Base-by-base conservation (phyloP, 2,113 vertebrate species). In the Hiodon tergisus region DNA sequence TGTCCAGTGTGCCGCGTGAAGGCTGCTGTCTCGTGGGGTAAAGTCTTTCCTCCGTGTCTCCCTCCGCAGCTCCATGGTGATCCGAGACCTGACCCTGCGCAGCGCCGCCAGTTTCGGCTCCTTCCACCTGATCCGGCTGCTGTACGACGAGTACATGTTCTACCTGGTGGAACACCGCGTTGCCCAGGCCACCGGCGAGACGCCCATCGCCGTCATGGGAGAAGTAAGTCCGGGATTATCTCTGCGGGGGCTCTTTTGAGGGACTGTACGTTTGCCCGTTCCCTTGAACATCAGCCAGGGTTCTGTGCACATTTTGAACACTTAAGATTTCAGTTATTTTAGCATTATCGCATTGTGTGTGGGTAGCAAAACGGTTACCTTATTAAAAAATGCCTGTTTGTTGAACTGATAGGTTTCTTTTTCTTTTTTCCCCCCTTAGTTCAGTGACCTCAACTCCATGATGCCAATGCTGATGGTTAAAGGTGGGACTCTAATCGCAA, bases 131-230 rank as follows among this genome's bases (percentile, higher is more conserved):
- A 98, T 99, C 80, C 94, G 97, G 14, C 93, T 99, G 76, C 94
- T 99, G 0, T 99, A 98, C 0, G 97, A 99, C 0, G 97, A 99
- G 78, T 99, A 98, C 91, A 98, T 99, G 97, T 98, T 99, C 80
- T 99, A 98, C 86, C 91, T 99, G 92, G 96, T 98, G 66, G 97
- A 99, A 78, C 96, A 98, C 51, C 95, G 97, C 0, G 96, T 99
- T 2, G 97, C 97, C 11, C 91, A 93, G 85, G 97, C 95, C 0
- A 96, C 95, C 0, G 97, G 97, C 48, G 96, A 99, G 87, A 98
- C 95, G 0, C 97, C 97, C 0, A 99, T 98, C 0, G 97, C 97
- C 0, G 95, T 98, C 14, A 99, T 98, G 97, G 97, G 96, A 76
- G 96, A 99, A 95, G 97, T 99, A 82, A 87, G 91, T 4, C 0